Percentiles rank a stretch among this genome's conserved stretches.
These are phyloP conservation scores for Microcebus lehilahytsara DNA, from an alignment of 2,113 vertebrate genomes.

Conservation along the genomic window DNA sequence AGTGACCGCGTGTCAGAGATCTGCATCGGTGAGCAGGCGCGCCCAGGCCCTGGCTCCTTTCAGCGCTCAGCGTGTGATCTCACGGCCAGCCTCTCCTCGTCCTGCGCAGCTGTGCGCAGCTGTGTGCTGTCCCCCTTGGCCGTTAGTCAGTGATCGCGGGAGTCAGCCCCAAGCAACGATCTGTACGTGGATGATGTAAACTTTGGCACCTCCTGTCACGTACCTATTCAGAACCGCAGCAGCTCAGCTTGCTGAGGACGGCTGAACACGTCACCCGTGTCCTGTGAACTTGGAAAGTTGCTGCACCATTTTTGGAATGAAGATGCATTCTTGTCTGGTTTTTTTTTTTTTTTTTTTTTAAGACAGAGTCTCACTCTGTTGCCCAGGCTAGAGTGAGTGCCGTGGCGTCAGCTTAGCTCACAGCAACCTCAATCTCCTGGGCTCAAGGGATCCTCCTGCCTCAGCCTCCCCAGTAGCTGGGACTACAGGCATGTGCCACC, in stretches of 20 bases:
- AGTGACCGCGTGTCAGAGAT: not conserved
- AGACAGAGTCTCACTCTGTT: too few relatives aligned
- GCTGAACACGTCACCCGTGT: not conserved
- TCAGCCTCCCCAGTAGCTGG: too few relatives aligned
- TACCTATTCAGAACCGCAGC: not conserved
- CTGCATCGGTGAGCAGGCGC: not conserved
- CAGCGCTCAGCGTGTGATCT: not conserved
- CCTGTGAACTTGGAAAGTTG: not conserved
- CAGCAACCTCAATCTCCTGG: too few relatives aligned
- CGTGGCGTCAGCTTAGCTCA: too few relatives aligned
- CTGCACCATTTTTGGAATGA: not conserved
- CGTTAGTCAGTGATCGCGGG: accelerated
- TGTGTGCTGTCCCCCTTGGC: not conserved
- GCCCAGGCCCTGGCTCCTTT: not conserved
- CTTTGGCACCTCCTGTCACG: not conserved
- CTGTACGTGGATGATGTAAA: not conserved
- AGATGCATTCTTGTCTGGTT: not conserved
- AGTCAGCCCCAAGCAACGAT: not conserved
- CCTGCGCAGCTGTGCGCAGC: not conserved
- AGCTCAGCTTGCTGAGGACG: not conserved
- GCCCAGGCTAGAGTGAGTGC: too few relatives aligned
- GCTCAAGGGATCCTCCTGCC: too few relatives aligned
- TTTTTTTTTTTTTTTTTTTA: not conserved
- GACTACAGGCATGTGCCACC: too few relatives aligned
- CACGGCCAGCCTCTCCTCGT: too few relatives aligned